Conservation (phyloP, 1,140 invertebrate species). For the Achroia grisella region DNA sequence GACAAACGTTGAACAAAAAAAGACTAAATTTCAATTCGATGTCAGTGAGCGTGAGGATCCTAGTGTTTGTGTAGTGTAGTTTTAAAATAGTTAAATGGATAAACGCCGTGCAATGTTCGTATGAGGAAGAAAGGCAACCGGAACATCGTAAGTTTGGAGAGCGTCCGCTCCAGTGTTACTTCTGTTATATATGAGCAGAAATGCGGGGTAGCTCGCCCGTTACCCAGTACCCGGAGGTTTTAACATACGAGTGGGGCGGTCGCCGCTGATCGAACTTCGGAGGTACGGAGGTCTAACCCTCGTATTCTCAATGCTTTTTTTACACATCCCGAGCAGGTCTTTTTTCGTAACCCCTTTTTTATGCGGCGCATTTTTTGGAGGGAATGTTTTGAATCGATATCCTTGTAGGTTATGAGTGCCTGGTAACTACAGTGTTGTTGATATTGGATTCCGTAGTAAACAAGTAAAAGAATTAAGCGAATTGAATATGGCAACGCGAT, state of each 20-base stretch:
- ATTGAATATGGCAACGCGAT: no score
- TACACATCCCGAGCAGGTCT: conserved; percentile 48
- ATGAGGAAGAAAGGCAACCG: conserved; percentile 69
- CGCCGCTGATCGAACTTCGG: conserved; percentile 46
- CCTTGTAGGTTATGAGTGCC: conserved; percentile 41
- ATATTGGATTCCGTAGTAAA: no score
- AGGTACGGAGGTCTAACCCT: conserved; percentile 64
- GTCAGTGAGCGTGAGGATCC: conserved; percentile 53
- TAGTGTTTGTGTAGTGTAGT: conserved; percentile 62
- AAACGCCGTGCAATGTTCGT: conserved; percentile 65
- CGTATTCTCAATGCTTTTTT: conserved; percentile 52
- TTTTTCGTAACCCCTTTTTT: conserved; percentile 55
- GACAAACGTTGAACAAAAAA: conserved; percentile 50
- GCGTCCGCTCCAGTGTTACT: conserved; percentile 40
- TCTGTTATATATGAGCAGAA: conserved; percentile 42
- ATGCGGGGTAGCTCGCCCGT: conserved; percentile 58
- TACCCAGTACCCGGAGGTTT: conserved; percentile 41
- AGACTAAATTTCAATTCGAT: conserved; percentile 50
- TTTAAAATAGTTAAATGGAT: conserved; percentile 70
- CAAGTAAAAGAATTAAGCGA: no score
- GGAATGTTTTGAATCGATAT: conserved; percentile 52
- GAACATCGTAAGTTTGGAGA: conserved; percentile 63
- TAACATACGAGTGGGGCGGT: conserved; percentile 51
- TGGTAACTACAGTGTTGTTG: conserved; percentile 5
- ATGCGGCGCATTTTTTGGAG: conserved; percentile 47